Evolutionary conservation across 2,113 vertebrate species (phyloP), one percentile per base, ranked within the genome.

Genomic region (Aepyceros melampus): DNA sequence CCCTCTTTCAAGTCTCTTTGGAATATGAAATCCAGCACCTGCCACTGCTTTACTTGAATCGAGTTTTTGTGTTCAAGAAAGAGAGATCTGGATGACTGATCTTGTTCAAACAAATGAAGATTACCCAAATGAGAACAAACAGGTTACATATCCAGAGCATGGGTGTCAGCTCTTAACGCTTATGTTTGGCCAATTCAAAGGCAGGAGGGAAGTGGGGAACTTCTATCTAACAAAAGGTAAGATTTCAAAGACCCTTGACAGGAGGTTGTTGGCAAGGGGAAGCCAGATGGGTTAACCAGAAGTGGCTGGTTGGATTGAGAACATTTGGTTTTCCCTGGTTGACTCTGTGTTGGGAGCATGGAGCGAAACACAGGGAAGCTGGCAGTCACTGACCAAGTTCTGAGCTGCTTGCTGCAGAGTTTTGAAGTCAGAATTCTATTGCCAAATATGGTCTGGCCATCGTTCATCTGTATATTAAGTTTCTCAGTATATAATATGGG

Each of bases 401-500:
- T 87, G 58, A 88, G 64, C 67, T 55, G 10, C 3, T 33, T 91
- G 53, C 36, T 67, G 2, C 43, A 78, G 25, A 87, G 7, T 2
- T 91, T 71, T 58, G 47, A 60, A 81, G 2, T 94, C 40, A 76
- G 45, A 89, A 36, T 55, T 96, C 53, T 60, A 25, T 56, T 82
- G 13, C 45, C 85, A 36, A 6, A 82, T 47, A 45, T 76, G 62
- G 29, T 45, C 81, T 95, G n/a, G 71, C 45, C 62, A 71, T 51
- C 93, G 47, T 90, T 85, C 36, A 62, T 51, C 93, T 74, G 67
- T 43, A 81, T 93, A 96, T 96, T 97, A 40, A 87, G 55, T 96
- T 60, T 87, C 33, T 91, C 79, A 60, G 8, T 83, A 84, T 96
- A 89, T 89, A 96, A 91, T 0, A 0, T 49, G 78, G 56, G 15